These are phyloP conservation scores for Cyanistes caeruleus DNA, from an alignment of 2,113 vertebrate species.

Conservation along the genomic window DNA sequence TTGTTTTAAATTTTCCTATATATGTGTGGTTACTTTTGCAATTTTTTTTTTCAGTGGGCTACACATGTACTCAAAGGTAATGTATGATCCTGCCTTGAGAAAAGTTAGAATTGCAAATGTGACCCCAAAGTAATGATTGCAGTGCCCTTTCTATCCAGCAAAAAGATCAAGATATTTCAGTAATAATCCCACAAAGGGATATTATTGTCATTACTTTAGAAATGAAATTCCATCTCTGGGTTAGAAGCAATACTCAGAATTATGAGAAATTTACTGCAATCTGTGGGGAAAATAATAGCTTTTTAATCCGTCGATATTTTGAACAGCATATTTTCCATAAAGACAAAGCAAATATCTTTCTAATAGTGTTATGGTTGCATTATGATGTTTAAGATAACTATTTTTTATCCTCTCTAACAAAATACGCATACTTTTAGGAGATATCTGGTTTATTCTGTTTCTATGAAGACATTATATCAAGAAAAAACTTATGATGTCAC, in stretches of 20 bases:
- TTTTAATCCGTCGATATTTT: not conserved
- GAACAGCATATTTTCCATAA: not conserved
- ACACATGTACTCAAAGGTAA: not conserved
- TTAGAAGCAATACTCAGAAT: not conserved
- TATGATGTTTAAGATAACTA: not conserved
- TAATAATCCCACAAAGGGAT: not conserved
- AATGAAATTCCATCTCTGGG: not conserved
- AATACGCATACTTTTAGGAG: not conserved
- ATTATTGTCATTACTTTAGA: not conserved
- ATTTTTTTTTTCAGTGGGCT: not conserved
- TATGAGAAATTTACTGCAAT: not conserved
- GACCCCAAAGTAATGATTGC: not conserved
- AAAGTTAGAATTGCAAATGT: not conserved
- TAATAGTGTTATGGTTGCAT: not conserved
- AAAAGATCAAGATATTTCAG: not conserved
- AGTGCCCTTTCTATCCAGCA: not conserved
- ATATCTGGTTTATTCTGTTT: not conserved
- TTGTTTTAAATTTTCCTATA: accelerated
- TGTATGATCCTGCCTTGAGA: not conserved
- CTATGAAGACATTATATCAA: not conserved
- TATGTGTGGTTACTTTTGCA: not conserved
- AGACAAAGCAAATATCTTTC: not conserved
- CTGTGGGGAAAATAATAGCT: not conserved
- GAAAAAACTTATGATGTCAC: not conserved
- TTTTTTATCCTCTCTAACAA: not conserved